Evolutionary conservation across 2,113 vertebrate species (phyloP), one percentile per base, ranked within the genome.

Genomic region (Micromys minutus): DNA sequence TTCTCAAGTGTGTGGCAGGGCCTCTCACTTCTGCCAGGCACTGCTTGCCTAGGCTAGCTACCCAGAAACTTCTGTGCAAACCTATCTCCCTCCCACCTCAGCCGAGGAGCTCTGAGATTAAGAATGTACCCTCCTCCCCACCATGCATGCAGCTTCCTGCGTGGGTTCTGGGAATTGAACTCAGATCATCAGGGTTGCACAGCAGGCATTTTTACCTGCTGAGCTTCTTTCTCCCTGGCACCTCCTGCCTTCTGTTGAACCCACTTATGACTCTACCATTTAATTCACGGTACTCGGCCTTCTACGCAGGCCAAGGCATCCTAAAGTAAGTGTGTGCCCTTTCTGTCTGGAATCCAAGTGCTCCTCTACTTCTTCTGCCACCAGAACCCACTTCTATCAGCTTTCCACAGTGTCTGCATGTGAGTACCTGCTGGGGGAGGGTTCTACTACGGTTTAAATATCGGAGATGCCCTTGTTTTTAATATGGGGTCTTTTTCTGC

Each of bases 291-390:
- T 13, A 39, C 50, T 22, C n/a, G 52, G 77, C 36, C 34, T 26
- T 19, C 29, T 24, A 10, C 31, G 45, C 16, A 34, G 29, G 75
- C 47, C 7, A 4, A 77, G 50, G 34, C 75, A 21, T 19, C 90
- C 52, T 76, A 15, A 29, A 7, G 24, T 4, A 29, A 7, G 5
- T 9, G 0, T 26, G 15, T 7, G 15, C 39, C 12, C 34, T 24
- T 55, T 9, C 3, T 34, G 69, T 29, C 26, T 29, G 39, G 52
- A 47, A 34, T 36, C 59, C 55, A n/a, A 22, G 69, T 2, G 79
- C 36, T 39, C 26, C 55, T n/a, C n/a, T n/a, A n/a, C n/a, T n/a
- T n/a, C n/a, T n/a, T n/a, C n/a, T n/a, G n/a, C n/a, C n/a, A n/a
- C n/a, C n/a, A n/a, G n/a, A n/a, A n/a, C n/a, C n/a, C n/a, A n/a